Evolutionary conservation across 2,113 vertebrate genomes (phyloP).

Genomic region (Chelonoidis abingdonii): DNA sequence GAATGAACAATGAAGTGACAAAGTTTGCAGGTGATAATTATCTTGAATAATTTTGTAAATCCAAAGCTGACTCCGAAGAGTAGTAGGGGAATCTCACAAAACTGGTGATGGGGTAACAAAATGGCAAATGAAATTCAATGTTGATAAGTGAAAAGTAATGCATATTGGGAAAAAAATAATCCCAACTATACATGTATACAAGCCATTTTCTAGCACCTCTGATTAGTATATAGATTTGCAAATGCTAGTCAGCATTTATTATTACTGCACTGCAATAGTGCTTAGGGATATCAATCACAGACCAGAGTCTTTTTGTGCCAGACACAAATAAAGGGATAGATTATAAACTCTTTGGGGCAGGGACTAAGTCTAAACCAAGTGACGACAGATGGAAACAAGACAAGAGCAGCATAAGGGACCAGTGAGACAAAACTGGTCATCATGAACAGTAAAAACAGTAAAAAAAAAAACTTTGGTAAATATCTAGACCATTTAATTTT

Average conservation of each 20-base stretch:
- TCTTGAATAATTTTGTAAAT: background rate
- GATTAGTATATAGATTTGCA: rapidly evolving
- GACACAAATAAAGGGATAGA: background rate
- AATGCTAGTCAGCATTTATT: background rate
- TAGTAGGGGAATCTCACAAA: background rate
- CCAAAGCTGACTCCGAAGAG: background rate
- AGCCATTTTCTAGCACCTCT: background rate
- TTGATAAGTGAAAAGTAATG: background rate
- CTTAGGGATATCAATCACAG: background rate
- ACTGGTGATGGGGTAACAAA: background rate
- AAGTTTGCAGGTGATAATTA: background rate
- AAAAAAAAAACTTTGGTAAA: background rate
- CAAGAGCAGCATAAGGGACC: background rate
- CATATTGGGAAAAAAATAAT: background rate
- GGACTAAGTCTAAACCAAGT: background rate
- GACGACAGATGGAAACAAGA: background rate
- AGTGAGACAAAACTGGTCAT: background rate
- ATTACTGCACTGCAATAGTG: rapidly evolving
- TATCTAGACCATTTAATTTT: background rate
- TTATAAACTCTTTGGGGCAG: no score
- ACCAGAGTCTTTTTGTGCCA: background rate
- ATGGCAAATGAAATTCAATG: background rate
- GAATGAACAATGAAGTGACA: background rate
- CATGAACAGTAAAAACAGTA: rapidly evolving
- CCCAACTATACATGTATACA: background rate